Percentiles rank a stretch among this genome's conserved stretches.
Evolutionary conservation across 2,888 invertebrate genomes (phyloP).

Genomic region (Leptopilina myrica): DNA sequence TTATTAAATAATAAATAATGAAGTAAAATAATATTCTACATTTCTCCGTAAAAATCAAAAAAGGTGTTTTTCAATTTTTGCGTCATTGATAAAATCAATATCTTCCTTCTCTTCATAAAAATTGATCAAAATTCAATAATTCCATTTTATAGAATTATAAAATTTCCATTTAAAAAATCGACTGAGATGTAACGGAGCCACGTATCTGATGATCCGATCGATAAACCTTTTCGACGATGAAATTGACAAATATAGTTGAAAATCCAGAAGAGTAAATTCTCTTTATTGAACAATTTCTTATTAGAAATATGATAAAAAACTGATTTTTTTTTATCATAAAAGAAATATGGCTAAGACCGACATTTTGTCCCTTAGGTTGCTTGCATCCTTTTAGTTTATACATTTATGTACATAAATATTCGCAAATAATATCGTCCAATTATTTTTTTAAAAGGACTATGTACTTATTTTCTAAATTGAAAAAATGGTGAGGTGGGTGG

Average conservation of each 20-base stretch:
- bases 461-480: too few species aligned
- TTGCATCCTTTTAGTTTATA: slow-evolving; percentile 43
- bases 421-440: background rate
- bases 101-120: too few species aligned
- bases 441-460: background rate
- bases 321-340: background rate
- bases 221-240: slow-evolving; percentile 49
- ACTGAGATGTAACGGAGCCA: slow-evolving; percentile 48
- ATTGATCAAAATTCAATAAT: too few species aligned
- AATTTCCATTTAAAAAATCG: slow-evolving; percentile 18
- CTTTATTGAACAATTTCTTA: background rate
- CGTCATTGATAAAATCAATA: background rate
- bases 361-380: slow-evolving; percentile 58
- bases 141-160: background rate
- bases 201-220: slow-evolving; percentile 56
- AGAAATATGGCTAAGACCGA: slow-evolving; percentile 46
- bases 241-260: slow-evolving; percentile 18
- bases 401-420: too few species aligned
- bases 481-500: too few species aligned
- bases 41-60: too few species aligned
- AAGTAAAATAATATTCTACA: too few species aligned
- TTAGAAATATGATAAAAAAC: slow-evolving; percentile 1
- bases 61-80: slow-evolving; percentile 1
- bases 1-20: too few species aligned
- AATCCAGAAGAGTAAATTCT: slow-evolving; percentile 33